Conservation (phyloP, 2,888 invertebrate species). For the Leucozona laternaria region DNA sequence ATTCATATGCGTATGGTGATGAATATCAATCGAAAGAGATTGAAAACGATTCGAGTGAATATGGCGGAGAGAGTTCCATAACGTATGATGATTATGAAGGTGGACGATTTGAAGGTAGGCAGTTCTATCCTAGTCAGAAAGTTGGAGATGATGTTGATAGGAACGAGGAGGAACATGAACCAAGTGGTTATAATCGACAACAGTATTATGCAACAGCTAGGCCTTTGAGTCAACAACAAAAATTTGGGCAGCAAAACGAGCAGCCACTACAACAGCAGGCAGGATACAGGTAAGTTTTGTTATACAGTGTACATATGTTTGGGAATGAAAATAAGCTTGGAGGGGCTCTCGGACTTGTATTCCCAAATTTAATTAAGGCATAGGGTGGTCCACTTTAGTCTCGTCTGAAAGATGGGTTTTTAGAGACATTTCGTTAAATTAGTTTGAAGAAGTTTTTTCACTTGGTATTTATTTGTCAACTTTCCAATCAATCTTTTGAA, state of each 20-base stretch:
- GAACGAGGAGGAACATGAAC: constrained; percentile 25
- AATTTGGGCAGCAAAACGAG: not conserved
- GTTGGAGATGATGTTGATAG: constrained; percentile 8
- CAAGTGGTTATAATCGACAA: constrained; percentile 48
- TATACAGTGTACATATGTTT: not conserved
- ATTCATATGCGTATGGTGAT: constrained; percentile 37
- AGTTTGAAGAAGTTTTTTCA: too few species aligned
- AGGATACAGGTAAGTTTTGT: constrained; percentile 47
- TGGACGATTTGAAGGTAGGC: constrained; percentile 57
- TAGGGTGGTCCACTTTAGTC: too few species aligned
- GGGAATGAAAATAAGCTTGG: not conserved
- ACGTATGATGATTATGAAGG: constrained; percentile 65
- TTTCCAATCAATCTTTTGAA: too few species aligned
- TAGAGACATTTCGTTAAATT: too few species aligned
- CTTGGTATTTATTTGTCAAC: too few species aligned
- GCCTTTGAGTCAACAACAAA: constrained; percentile 11
- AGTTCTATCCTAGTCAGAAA: constrained; percentile 57
- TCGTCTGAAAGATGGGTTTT: too few species aligned
- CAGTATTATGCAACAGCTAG: constrained; percentile 59
- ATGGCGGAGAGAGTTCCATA: constrained; percentile 26
- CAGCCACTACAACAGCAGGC: not conserved
- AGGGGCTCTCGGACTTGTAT: not conserved
- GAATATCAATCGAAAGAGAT: constrained; percentile 42
- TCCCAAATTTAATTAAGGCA: too few species aligned
- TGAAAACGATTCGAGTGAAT: constrained; percentile 47